Percentiles rank a stretch among this genome's conserved stretches.
Conservation (phyloP, 35 echinoderm and acorn worm species). For the Apostichopus parvimensis region DNA sequence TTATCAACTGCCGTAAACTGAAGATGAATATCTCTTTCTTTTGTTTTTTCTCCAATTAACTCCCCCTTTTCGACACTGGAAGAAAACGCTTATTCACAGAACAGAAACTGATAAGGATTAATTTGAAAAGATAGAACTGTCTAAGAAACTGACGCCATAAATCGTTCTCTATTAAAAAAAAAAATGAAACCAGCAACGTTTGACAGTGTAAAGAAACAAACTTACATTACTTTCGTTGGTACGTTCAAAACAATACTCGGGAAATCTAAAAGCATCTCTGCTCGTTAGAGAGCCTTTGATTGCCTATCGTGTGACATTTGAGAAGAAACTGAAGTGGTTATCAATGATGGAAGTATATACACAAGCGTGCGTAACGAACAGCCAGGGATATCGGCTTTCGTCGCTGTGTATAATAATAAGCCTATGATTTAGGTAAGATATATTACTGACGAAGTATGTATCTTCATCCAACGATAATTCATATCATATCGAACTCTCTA, state of each 20-base stretch:
- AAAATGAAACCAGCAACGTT: background rate
- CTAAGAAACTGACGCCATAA: constrained; percentile 10
- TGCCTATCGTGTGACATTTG: constrained; percentile 26
- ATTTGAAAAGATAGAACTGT: constrained; percentile 27
- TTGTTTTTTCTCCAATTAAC: constrained; percentile 13
- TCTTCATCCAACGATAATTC: too few species aligned
- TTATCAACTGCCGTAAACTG: background rate
- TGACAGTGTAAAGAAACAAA: background rate
- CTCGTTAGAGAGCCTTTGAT: constrained; percentile 25
- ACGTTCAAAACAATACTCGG: constrained; percentile 26
- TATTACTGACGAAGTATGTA: too few species aligned
- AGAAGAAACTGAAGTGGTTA: constrained; percentile 11
- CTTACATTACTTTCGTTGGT: background rate
- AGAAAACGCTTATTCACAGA: constrained; percentile 7
- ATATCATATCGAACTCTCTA: too few species aligned
- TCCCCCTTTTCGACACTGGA: background rate
- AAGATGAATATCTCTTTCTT: background rate
- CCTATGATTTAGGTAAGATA: too few species aligned
- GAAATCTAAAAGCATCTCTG: constrained; percentile 28
- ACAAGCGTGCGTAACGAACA: too few species aligned
- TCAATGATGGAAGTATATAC: background rate
- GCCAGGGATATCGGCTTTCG: too few species aligned
- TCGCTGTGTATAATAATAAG: too few species aligned
- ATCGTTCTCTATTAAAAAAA: constrained; percentile 5
- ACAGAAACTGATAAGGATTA: constrained; percentile 12